phyloP scores from a whole-genome alignment of 2,797 vertebrate species.

The Gadopsis marmoratus region DNA sequence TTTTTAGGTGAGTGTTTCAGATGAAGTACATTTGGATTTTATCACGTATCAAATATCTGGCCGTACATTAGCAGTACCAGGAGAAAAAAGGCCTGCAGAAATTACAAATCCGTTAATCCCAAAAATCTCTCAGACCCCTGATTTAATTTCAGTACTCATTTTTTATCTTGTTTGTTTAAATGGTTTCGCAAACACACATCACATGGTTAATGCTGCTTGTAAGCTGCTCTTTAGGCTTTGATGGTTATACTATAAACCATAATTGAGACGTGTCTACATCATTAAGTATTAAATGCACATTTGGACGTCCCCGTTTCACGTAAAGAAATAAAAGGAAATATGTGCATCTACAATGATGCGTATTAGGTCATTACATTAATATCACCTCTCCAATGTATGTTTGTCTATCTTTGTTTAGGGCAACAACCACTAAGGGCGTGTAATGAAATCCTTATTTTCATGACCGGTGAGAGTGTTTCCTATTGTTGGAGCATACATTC shows the following conservation, averaged over 20 bases:
- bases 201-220: constrained; percentile 30
- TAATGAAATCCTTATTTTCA: constrained; percentile 7
- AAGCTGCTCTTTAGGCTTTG: constrained; percentile 19
- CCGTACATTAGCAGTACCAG: constrained; percentile 15
- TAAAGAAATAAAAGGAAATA: constrained; percentile 1
- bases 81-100: constrained; percentile 18
- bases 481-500: background rate
- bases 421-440: background rate
- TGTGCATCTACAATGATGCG: constrained; percentile 9
- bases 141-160: constrained; percentile 40
- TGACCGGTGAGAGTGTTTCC: background rate
- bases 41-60: constrained; percentile 32
- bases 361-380: constrained; percentile 13
- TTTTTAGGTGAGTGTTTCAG: constrained; percentile 8
- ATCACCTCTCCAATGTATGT: background rate
- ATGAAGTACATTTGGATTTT: constrained; percentile 28
- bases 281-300: constrained; percentile 21
- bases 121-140: constrained; percentile 13
- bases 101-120: constrained; percentile 31
- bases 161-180: constrained; percentile 22
- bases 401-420: constrained; percentile 11
- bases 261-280: constrained; percentile 7
- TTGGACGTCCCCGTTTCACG: constrained; percentile 6
- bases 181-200: constrained; percentile 11
- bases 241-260: constrained; percentile 34